Conservation (phyloP, 2,797 vertebrate genomes). For the Catharus ustulatus region DNA sequence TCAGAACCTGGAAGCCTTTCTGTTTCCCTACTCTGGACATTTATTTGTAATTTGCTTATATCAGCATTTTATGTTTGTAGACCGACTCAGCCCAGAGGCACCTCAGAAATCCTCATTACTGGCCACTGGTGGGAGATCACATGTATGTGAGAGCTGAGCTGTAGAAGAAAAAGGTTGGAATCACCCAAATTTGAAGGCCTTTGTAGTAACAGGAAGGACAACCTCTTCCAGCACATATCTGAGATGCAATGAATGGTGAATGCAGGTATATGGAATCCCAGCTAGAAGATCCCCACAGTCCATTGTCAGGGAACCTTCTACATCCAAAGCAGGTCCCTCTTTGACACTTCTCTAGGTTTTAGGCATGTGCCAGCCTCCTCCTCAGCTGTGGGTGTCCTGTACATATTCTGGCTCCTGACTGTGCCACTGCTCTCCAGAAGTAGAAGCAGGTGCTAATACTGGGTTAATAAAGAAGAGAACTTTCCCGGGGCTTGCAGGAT, state of each 20-base stretch:
- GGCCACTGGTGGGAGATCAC: background rate
- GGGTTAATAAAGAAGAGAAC: background rate
- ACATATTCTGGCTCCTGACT: background rate
- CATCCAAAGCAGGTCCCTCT: background rate
- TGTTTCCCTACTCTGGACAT: background rate
- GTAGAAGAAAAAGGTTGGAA: background rate
- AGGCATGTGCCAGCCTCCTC: background rate
- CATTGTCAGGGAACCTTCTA: background rate
- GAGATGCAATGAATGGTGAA: background rate
- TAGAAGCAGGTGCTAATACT: background rate
- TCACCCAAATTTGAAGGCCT: background rate
- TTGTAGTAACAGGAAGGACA: background rate
- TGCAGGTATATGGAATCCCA: background rate
- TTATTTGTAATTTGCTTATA: background rate
- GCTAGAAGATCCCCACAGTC: background rate
- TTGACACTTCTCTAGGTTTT: background rate
- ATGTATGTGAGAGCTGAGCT: background rate
- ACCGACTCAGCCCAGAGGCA: background rate
- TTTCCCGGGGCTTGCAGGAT: background rate
- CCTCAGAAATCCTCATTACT: background rate
- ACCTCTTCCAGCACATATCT: background rate
- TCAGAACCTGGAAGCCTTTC: background rate
- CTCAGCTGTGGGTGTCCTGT: background rate
- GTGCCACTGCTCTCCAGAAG: background rate
- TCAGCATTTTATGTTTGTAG: background rate